Evolutionary conservation across 1,140 invertebrate genomes (phyloP).

Genomic region (Aphidius ervi): DNA sequence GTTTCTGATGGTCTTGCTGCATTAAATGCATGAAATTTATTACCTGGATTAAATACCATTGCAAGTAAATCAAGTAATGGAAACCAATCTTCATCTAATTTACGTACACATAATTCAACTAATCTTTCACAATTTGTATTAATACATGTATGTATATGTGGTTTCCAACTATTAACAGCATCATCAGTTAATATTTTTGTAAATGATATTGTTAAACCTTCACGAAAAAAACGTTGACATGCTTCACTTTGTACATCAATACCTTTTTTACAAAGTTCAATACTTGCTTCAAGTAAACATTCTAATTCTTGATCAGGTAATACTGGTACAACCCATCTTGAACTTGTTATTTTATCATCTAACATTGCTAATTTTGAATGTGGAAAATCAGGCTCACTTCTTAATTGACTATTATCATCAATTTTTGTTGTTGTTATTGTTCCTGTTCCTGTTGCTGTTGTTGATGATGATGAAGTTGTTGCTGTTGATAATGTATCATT

Average conservation of each 20-base stretch:
- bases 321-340: constrained; percentile 95
- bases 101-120: constrained; percentile 86
- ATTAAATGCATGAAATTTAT: constrained; percentile 95
- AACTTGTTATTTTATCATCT: constrained; percentile 92
- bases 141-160: constrained; percentile 94
- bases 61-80: constrained; percentile 87
- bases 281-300: constrained; percentile 83
- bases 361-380: constrained; percentile 77
- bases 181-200: constrained; percentile 98
- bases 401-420: constrained; percentile 50
- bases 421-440: constrained; percentile 25
- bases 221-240: constrained; percentile 92
- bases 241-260: constrained; percentile 84
- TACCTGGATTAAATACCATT: constrained; percentile 89
- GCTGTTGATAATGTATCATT: constrained; percentile 30
- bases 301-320: constrained; percentile 94
- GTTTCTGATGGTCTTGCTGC: constrained; percentile 77
- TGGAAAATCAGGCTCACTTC: constrained; percentile 74
- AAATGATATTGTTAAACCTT: constrained; percentile 92
- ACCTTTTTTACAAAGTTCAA: constrained; percentile 77
- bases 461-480: constrained; percentile 19
- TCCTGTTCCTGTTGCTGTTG: constrained; percentile 13
- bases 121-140: constrained; percentile 88
- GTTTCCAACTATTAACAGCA: constrained; percentile 95
- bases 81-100: constrained; percentile 90